Percentiles rank a stretch among this genome's conserved stretches.
phyloP scores from a whole-genome alignment of 1,140 invertebrate species.

The Diorhabda sublineata region DNA sequence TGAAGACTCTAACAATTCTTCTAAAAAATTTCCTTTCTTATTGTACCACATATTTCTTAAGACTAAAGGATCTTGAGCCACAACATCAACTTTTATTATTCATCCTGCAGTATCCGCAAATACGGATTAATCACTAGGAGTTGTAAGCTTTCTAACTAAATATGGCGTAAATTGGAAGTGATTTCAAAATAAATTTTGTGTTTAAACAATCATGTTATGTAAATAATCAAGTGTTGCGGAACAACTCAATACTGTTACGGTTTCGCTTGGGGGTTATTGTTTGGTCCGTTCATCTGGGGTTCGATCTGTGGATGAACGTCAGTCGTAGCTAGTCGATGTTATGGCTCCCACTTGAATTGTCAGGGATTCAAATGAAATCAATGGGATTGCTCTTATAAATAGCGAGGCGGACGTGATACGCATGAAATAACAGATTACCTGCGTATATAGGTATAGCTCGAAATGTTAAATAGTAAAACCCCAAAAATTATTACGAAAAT shows the following conservation, averaged over 20 bases:
- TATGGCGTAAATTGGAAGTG: too few species aligned
- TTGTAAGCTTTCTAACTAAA: too few species aligned
- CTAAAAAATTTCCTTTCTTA: too few species aligned
- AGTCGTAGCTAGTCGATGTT: neutral
- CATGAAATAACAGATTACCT: neutral
- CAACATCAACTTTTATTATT: too few species aligned
- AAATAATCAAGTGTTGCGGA: neutral
- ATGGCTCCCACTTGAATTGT: neutral
- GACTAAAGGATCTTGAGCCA: too few species aligned
- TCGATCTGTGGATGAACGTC: constrained; percentile 1
- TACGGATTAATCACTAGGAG: too few species aligned
- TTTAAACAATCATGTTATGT: neutral
- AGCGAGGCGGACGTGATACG: constrained; percentile 1
- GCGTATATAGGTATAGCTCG: neutral
- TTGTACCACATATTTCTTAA: too few species aligned
- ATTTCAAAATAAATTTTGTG: too few species aligned
- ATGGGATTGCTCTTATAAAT: constrained; percentile 2
- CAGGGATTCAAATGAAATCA: constrained; percentile 2
- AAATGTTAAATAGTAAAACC: too few species aligned
- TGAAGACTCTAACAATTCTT: too few species aligned
- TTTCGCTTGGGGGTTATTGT: neutral
- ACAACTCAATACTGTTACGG: neutral
- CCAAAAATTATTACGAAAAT: too few species aligned
- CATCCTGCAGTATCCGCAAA: too few species aligned
- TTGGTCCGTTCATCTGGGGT: constrained; percentile 1